phyloP scores from a whole-genome alignment of 2,888 invertebrate species.

The Mesorhabditis belari region DNA sequence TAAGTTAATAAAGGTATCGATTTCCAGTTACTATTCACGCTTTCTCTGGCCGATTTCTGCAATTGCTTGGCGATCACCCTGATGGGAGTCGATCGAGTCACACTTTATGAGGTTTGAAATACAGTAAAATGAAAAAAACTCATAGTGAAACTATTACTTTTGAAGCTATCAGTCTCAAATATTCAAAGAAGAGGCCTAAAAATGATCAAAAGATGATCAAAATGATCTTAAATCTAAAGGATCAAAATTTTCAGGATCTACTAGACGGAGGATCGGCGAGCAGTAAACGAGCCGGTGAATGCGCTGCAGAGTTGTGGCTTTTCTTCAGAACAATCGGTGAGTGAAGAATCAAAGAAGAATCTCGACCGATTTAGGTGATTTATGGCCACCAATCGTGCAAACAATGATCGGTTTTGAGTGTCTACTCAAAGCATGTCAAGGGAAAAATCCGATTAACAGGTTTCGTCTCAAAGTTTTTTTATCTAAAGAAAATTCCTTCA shows the following conservation, averaged over 20 bases:
- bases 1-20: neutral
- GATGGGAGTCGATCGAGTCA: slow-evolving; percentile 35
- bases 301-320: slow-evolving; percentile 30
- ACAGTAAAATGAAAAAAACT: neutral
- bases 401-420: slow-evolving; percentile 23
- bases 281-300: slow-evolving; percentile 15
- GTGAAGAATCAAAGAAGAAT: neutral
- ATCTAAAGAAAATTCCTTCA: no score
- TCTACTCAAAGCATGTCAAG: slow-evolving; percentile 18
- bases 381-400: slow-evolving; percentile 31
- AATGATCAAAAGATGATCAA: no score
- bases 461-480: no score
- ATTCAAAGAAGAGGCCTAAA: no score
- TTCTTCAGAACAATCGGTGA: slow-evolving; percentile 23
- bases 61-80: slow-evolving; percentile 28
- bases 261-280: neutral
- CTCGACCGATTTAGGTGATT: slow-evolving; percentile 16
- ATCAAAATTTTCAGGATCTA: neutral
- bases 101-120: slow-evolving; percentile 9
- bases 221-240: no score
- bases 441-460: slow-evolving; percentile 20
- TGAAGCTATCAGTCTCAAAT: no score
- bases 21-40: slow-evolving; percentile 26
- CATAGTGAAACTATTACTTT: no score
- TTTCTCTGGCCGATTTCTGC: slow-evolving; percentile 27